Evolutionary conservation across 1,140 invertebrate species (phyloP).

Genomic region (Bombus pyrosoma): DNA sequence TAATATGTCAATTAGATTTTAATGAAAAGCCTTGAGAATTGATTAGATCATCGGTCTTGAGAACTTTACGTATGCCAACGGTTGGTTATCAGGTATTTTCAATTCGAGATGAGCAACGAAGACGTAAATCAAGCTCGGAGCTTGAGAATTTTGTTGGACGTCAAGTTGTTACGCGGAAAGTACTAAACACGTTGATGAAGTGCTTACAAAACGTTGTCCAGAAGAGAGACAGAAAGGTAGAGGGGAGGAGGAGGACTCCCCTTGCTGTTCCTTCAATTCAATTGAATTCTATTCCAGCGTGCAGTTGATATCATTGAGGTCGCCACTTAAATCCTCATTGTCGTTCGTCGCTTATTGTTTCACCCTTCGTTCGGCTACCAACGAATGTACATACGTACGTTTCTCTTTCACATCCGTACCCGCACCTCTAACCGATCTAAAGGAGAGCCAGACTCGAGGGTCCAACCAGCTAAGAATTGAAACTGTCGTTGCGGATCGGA

Average conservation of each 20-base stretch:
- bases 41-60: neutral
- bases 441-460: constrained; percentile 61
- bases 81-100: neutral
- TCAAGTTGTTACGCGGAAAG: constrained; percentile 46
- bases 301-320: constrained; percentile 82
- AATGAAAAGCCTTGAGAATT: neutral
- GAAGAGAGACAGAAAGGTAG: constrained; percentile 57
- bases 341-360: constrained; percentile 82
- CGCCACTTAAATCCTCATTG: constrained; percentile 82
- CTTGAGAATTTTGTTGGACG: constrained; percentile 24
- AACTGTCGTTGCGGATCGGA: constrained; percentile 49
- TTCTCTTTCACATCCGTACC: constrained; percentile 75
- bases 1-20: neutral
- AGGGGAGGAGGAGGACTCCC: constrained; percentile 66
- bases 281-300: constrained; percentile 81
- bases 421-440: constrained; percentile 66
- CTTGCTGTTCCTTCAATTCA: constrained; percentile 80
- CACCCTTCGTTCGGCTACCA: constrained; percentile 78
- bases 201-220: constrained; percentile 68
- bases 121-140: neutral
- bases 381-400: constrained; percentile 72
- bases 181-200: constrained; percentile 63
- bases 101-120: neutral
- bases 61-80: too few species aligned
- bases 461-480: constrained; percentile 52